These are phyloP conservation scores for Anarrhichthys ocellatus DNA, from an alignment of 2,113 vertebrate species.

Conservation along the genomic window DNA sequence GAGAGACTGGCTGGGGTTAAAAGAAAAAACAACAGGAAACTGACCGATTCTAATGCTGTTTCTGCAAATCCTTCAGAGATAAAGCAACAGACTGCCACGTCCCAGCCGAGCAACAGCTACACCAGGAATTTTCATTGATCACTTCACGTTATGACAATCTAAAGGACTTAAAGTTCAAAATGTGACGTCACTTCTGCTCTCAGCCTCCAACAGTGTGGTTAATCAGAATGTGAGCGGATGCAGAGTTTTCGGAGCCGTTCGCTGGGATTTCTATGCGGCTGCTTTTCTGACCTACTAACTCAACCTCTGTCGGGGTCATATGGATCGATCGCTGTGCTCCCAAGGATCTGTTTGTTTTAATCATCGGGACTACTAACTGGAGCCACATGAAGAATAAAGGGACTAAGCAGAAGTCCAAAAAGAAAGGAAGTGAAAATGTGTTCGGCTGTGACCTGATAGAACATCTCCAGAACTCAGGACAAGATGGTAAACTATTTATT, in stretches of 20 bases:
- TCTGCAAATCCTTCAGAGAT: constrained; percentile 70
- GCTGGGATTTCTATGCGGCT: constrained; percentile 64
- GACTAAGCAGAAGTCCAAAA: constrained; percentile 95
- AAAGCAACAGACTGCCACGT: constrained; percentile 59
- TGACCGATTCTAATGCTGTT: constrained; percentile 70
- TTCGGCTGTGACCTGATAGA: constrained; percentile 98
- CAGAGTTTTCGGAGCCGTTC: constrained; percentile 73
- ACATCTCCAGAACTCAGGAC: constrained; percentile 94
- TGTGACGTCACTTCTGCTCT: constrained; percentile 81
- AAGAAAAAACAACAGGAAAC: constrained; percentile 79
- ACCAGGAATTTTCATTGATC: constrained; percentile 28
- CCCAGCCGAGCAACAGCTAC: constrained; percentile 3
- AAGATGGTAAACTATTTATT: constrained; percentile 90
- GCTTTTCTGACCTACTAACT: constrained; percentile 54
- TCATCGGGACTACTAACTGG: constrained; percentile 76
- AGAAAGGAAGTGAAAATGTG: constrained; percentile 92
- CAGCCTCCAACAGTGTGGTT: constrained; percentile 67
- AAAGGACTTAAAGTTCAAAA: constrained; percentile 52
- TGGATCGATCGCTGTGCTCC: constrained; percentile 68
- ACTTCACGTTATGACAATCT: constrained; percentile 35
- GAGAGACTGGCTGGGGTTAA: constrained; percentile 64
- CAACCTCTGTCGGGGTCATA: constrained; percentile 56
- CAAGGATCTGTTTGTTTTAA: constrained; percentile 66
- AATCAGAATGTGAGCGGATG: constrained; percentile 82
- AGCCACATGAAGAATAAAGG: constrained; percentile 99